Percentiles rank a stretch among this genome's conserved stretches.
Evolutionary conservation across 2,797 vertebrate species (phyloP).

Genomic region (Sternarchorhynchus goeldii): DNA sequence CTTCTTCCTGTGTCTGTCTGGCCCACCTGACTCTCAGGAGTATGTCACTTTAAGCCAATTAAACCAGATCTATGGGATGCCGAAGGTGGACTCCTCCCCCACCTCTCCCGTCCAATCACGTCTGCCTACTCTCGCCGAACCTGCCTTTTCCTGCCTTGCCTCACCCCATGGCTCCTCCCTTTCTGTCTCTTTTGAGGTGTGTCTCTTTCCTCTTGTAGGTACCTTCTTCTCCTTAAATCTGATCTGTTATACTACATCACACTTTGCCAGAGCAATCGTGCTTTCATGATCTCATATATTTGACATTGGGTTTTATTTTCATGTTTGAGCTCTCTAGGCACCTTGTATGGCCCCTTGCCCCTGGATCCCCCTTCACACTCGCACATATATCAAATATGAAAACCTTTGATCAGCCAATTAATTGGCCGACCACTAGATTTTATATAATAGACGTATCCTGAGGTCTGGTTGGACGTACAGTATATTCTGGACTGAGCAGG

Average conservation of each 20-base stretch:
- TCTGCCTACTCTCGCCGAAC: slow-evolving; percentile 64
- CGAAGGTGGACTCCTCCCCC: slow-evolving; percentile 75
- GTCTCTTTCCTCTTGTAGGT: slow-evolving; percentile 60
- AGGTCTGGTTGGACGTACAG: too few species aligned
- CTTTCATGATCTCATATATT: too few species aligned
- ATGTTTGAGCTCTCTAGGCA: too few species aligned
- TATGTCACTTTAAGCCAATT: slow-evolving; percentile 88
- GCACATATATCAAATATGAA: too few species aligned
- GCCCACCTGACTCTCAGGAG: slow-evolving; percentile 67
- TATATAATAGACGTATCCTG: too few species aligned
- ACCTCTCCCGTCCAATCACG: slow-evolving; percentile 71
- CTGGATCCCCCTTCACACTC: too few species aligned
- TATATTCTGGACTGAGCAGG: too few species aligned
- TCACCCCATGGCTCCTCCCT: slow-evolving; percentile 78
- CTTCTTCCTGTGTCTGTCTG: background rate
- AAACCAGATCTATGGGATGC: slow-evolving; percentile 80
- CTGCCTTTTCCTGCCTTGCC: slow-evolving; percentile 71
- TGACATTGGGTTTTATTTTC: too few species aligned
- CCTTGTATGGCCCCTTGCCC: too few species aligned
- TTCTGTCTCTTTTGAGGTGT: slow-evolving; percentile 83
- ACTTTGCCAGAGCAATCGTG: too few species aligned
- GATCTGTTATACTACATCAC: slow-evolving; percentile 44
- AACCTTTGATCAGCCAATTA: too few species aligned
- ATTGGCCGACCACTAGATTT: too few species aligned
- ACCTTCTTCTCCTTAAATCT: background rate